Conservation (phyloP, 2,797 vertebrate genomes). For the Urocyon cinereoargenteus region DNA sequence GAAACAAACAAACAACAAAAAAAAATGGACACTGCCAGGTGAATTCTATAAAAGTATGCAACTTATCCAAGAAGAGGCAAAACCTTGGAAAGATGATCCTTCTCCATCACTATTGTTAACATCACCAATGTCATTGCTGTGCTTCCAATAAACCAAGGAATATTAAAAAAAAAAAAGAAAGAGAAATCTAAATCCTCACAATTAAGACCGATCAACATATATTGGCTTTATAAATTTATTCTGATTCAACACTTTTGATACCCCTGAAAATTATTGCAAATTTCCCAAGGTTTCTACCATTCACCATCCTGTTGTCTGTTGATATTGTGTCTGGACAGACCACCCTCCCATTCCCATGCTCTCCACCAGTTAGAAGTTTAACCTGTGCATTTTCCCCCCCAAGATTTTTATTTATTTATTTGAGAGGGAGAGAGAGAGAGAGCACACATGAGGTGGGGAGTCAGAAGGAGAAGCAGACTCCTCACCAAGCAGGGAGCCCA, state of each 20-base stretch:
- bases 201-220: background rate
- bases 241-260: background rate
- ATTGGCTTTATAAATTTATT: background rate
- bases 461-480: background rate
- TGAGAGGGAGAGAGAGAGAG: background rate
- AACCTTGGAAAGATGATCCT: background rate
- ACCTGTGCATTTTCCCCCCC: background rate
- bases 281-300: background rate
- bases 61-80: background rate
- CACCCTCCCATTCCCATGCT: rapidly evolving
- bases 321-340: background rate
- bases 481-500: background rate
- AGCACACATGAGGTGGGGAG: background rate
- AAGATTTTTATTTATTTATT: background rate
- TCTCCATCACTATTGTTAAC: too few relatives aligned
- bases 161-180: background rate
- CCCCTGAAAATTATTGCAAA: background rate
- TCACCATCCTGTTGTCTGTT: background rate
- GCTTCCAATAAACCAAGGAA: background rate
- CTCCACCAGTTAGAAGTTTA: background rate
- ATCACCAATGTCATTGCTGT: background rate
- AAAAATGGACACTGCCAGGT: background rate
- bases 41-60: background rate
- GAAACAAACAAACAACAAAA: too few relatives aligned
- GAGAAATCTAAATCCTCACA: background rate